phyloP scores from a whole-genome alignment of 2,113 vertebrate species.

The Clarias gariepinus region DNA sequence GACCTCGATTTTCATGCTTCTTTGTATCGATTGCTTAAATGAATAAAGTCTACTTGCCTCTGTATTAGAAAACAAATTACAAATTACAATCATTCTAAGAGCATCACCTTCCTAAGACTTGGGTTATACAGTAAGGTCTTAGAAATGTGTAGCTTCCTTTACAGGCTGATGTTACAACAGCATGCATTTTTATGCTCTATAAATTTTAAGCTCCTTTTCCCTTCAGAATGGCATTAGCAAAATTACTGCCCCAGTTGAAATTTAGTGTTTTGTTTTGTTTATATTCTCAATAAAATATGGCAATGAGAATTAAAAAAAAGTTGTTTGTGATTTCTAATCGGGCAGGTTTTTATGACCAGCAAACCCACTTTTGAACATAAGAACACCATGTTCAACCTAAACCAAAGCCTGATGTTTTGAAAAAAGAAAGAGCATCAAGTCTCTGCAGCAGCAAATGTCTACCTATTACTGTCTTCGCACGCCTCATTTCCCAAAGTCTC shows the following conservation, averaged over 20 bases:
- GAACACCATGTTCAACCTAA: neutral
- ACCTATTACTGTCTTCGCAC: constrained; percentile 46
- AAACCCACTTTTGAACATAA: neutral
- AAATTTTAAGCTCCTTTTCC: neutral
- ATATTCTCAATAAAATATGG: neutral
- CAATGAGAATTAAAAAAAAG: neutral
- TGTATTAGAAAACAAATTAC: neutral
- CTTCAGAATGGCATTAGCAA: neutral
- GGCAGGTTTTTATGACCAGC: constrained; percentile 1
- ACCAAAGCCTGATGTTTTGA: constrained; percentile 6
- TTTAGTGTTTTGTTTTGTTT: neutral
- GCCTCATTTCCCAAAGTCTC: constrained; percentile 48
- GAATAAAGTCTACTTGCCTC: too few species aligned
- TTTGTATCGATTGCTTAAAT: too few species aligned
- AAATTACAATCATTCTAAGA: neutral
- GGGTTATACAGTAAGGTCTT: neutral
- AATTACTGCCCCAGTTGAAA: neutral
- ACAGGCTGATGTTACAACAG: neutral
- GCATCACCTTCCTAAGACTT: neutral
- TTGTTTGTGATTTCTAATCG: neutral
- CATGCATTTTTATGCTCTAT: neutral
- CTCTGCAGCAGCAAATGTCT: constrained; percentile 25
- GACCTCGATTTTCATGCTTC: too few species aligned
- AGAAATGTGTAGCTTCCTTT: neutral
- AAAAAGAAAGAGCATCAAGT: constrained; percentile 10